These are phyloP conservation scores for Oostethus manadensis DNA, from an alignment of 2,113 vertebrate species.

Conservation along the genomic window DNA sequence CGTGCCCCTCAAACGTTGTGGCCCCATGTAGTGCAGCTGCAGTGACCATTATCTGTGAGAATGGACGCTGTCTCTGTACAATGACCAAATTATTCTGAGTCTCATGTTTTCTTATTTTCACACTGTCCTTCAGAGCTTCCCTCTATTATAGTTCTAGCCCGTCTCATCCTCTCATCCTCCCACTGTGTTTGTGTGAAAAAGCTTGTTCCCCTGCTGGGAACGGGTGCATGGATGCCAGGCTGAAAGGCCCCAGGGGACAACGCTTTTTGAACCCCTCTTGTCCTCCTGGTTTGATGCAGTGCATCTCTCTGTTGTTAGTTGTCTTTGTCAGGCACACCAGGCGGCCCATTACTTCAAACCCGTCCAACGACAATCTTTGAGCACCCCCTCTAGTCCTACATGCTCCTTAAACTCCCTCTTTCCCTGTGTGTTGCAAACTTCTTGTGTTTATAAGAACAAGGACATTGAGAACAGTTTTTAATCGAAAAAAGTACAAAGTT, in stretches of 20 bases:
- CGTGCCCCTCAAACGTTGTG: constrained; percentile 17
- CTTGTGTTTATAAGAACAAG: constrained; percentile 23
- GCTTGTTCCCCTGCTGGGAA: constrained; percentile 59
- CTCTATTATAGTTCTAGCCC: constrained; percentile 32
- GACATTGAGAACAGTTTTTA: constrained; percentile 13
- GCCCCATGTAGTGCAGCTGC: constrained; percentile 44
- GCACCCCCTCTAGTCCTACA: constrained; percentile 19
- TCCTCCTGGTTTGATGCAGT: constrained; percentile 67
- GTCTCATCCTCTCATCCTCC: constrained; percentile 68
- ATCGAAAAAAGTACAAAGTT: too few species aligned
- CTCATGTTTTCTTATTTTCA: constrained; percentile 56
- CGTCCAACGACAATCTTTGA: constrained; percentile 50
- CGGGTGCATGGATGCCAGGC: constrained; percentile 54
- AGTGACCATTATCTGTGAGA: constrained; percentile 55
- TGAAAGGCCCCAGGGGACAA: constrained; percentile 53
- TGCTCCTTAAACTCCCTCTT: constrained; percentile 39
- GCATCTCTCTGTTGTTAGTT: constrained; percentile 59
- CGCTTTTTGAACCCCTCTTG: constrained; percentile 68
- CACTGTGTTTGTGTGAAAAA: constrained; percentile 61
- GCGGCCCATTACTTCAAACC: constrained; percentile 59
- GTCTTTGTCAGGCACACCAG: constrained; percentile 58
- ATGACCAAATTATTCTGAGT: constrained; percentile 42
- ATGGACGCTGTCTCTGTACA: constrained; percentile 47
- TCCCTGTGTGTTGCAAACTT: constrained; percentile 37
- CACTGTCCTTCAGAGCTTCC: constrained; percentile 55